These are phyloP conservation scores for Lacanobia oleracea DNA, from an alignment of 2,888 invertebrate genomes.

Conservation along the genomic window DNA sequence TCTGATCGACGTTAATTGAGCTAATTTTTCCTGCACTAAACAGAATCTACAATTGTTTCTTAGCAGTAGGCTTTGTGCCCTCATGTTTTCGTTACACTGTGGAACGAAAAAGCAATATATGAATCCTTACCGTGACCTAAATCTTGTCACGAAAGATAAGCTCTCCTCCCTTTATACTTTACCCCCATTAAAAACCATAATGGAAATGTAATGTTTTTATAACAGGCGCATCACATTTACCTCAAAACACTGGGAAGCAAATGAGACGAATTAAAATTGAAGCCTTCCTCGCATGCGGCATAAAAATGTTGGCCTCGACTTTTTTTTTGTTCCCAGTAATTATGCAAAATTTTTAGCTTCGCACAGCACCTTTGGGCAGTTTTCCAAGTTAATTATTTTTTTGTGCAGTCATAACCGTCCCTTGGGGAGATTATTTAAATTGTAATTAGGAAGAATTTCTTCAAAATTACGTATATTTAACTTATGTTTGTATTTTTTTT, in stretches of 20 bases:
- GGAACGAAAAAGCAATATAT: too few species aligned
- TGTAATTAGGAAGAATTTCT: conserved; percentile 49
- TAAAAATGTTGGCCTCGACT: conserved; percentile 35
- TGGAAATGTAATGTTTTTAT: conserved; percentile 29
- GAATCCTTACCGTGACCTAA: neutral
- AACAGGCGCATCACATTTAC: conserved; percentile 5
- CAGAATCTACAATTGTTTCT: too few species aligned
- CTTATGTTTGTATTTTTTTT: conserved; percentile 16
- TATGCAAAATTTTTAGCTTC: conserved; percentile 48
- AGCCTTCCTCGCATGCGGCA: conserved; percentile 16
- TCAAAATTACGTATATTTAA: conserved; percentile 25
- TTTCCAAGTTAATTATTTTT: conserved; percentile 55
- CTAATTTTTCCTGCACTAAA: too few species aligned
- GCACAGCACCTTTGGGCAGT: conserved; percentile 36
- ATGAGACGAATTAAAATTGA: conserved; percentile 49
- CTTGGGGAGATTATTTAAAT: conserved; percentile 44
- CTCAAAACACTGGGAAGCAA: conserved; percentile 29
- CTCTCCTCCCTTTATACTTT: neutral
- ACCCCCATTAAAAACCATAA: conserved; percentile 15
- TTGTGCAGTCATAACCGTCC: conserved; percentile 40
- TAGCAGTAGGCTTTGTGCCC: too few species aligned
- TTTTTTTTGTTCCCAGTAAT: conserved; percentile 55
- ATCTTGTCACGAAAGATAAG: neutral
- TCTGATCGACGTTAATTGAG: too few species aligned
- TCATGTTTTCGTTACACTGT: too few species aligned